phyloP scores from a whole-genome alignment of 1,140 invertebrate genomes.

The Trypoxylus dichotomus region DNA sequence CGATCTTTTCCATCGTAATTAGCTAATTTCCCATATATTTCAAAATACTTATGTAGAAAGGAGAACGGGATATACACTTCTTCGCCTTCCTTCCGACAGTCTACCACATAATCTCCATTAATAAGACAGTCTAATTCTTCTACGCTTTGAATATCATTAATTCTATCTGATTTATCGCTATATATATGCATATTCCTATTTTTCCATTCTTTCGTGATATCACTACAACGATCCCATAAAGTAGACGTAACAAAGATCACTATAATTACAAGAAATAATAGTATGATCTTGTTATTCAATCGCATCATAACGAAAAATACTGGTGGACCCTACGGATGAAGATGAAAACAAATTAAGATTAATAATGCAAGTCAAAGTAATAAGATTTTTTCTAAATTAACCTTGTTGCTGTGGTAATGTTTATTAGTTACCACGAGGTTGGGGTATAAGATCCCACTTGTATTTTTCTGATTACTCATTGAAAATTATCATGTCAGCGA shows the following conservation, averaged over 20 bases:
- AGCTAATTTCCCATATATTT: conserved; percentile 82
- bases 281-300: conserved; percentile 59
- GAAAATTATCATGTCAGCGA: conserved; percentile 30
- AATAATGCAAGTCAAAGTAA: neutral
- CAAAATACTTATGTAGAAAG: conserved; percentile 93
- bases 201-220: conserved; percentile 48
- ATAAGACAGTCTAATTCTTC: conserved; percentile 89
- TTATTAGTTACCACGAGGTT: conserved; percentile 28
- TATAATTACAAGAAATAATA: conserved; percentile 55
- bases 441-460: conserved; percentile 27
- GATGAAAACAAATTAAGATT: conserved; percentile 12
- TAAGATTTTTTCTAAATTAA: conserved; percentile 11
- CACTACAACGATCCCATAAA: conserved; percentile 61
- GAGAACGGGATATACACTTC: conserved; percentile 88
- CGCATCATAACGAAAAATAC: conserved; percentile 60
- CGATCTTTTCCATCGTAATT: conserved; percentile 68
- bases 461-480: conserved; percentile 31
- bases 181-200: conserved; percentile 43
- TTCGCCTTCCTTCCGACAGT: conserved; percentile 80
- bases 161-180: conserved; percentile 34
- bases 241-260: conserved; percentile 57
- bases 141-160: conserved; percentile 53
- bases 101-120: conserved; percentile 84
- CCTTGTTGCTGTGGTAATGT: conserved; percentile 32
- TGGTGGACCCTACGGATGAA: conserved; percentile 44